Percentiles rank a stretch among this genome's conserved stretches.
Evolutionary conservation across 2,797 vertebrate species (phyloP).

Genomic region (Smutsia gigantea): DNA sequence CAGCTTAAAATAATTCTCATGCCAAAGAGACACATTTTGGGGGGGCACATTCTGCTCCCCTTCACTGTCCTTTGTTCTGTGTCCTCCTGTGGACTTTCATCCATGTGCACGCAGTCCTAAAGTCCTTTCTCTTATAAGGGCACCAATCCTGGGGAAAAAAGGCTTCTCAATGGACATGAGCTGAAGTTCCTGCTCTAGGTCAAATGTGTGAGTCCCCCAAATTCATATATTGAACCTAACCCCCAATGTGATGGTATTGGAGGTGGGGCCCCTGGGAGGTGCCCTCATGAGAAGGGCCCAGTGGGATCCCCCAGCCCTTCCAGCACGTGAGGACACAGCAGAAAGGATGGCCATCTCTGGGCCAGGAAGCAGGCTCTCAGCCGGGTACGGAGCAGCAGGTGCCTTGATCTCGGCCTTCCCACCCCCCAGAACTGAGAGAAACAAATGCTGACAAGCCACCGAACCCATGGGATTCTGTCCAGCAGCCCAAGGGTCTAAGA

Average conservation of each 20-base stretch:
- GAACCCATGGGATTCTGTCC: neutral
- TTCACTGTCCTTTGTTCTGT: neutral
- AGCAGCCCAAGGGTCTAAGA: neutral
- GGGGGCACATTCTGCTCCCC: neutral
- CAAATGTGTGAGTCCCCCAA: neutral
- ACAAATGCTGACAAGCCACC: no score
- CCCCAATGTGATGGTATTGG: neutral
- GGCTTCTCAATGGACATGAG: neutral
- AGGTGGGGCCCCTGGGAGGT: neutral
- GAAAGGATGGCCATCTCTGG: neutral
- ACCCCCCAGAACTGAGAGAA: neutral
- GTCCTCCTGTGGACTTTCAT: neutral
- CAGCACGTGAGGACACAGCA: neutral
- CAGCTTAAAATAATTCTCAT: neutral
- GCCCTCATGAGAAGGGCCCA: neutral
- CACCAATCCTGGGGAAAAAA: neutral
- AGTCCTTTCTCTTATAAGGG: neutral
- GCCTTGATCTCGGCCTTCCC: neutral
- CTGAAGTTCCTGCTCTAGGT: neutral
- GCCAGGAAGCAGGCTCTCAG: neutral
- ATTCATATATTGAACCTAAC: neutral
- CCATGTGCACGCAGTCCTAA: neutral
- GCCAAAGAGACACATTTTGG: neutral
- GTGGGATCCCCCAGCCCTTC: neutral
- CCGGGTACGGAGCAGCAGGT: neutral